Base-by-base conservation (phyloP, 2,797 vertebrate species). In the Esox masquinongy region DNA sequence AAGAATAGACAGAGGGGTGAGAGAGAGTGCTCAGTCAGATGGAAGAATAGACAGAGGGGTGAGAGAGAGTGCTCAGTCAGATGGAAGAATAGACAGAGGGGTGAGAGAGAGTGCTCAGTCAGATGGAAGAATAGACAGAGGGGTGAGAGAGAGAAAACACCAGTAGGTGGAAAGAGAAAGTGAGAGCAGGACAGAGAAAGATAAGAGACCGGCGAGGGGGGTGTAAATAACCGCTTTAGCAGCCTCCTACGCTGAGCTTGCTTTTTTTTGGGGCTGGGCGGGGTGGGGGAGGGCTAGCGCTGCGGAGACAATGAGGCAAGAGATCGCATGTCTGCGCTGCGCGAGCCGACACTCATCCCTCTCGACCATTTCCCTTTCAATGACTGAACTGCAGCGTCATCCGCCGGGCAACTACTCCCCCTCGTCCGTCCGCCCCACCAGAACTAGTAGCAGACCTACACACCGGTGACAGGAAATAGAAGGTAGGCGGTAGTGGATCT, bases 191-290 rank as follows among this genome's bases (percentile, higher is more conserved):
- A 16, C 74, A 74, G 66, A 83, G 79, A 76, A 80, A 75, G 82
- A 78, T 74, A 79, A 77, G 76, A 19, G 68, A 77, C 67, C 19
- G 51, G 36, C 77, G 24, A 19, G 51, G 36, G 78, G 24, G 22
- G 0, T 6, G 72, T 83, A 70, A 82, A 82, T 72, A 75, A 77
- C 78, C 72, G 81, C 87, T 85, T 85, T 75, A 87, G 85, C 75
- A 86, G 85, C 75, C 77, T 81, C 59, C 85, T 86, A 75, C 70
- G 92, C 92, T 92, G 91, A 92, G 84, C 74, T 86, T 86, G 92
- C 94, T 87, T 81, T 93, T 91, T 87, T 39, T 39, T 34, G 2
- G 34, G 2, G 34, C 2, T 1, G 36, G 36, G 29, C 5, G 2
- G 34, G 2, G 34, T 2, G 36, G 36, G 36, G 29, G 29, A 82